Base-by-base conservation (phyloP, 2,113 vertebrate genomes). In the Oreochromis spilurus region DNA sequence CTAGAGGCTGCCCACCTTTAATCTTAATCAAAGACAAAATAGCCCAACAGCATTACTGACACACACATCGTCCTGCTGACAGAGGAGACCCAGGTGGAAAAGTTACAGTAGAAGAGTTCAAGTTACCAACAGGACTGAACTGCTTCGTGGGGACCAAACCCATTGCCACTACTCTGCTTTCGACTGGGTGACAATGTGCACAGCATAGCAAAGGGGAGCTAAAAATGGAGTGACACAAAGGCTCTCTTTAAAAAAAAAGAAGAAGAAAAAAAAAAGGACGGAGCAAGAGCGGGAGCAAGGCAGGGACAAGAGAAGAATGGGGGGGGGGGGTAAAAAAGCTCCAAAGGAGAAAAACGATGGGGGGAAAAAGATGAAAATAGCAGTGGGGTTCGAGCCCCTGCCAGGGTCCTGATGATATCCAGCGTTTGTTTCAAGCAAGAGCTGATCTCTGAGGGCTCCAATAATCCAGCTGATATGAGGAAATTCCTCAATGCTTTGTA, bases 381-480 rank as follows among this genome's bases (percentile, higher is more conserved):
- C 88, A 83, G 91, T 65, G 87, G 94, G 92, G 91, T 90, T 91
- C 85, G 80, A 34, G 84, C 60, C 84, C 91, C 90, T 84, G 88
- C 83, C 87, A 89, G 87, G 90, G 82, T 88, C 88, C 87, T 94
- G 94, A 95, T 87, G 93, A 95, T 95, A 95, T 95, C 92, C 95
- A 95, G 93, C 78, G 34, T 93, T 95, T 93, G 96, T 95, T 95
- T 95, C 86, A 60, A 93, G 93, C 89, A 79, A 94, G 93, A 92
- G 89, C 85, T 3, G 84, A 91, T 95, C 95, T 95, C 96, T 58
- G 91, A 95, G 94, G 95, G 93, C 93, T 96, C 92, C 95, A 96
- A 96, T 96, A 97, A 97, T 97, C 96, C 96, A 97, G 96, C 96
- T 97, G 96, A 97, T 97, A 97, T 96, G 96, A 96, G 96, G 96